phyloP scores from a whole-genome alignment of 2,113 vertebrate genomes.

The Alces alces region DNA sequence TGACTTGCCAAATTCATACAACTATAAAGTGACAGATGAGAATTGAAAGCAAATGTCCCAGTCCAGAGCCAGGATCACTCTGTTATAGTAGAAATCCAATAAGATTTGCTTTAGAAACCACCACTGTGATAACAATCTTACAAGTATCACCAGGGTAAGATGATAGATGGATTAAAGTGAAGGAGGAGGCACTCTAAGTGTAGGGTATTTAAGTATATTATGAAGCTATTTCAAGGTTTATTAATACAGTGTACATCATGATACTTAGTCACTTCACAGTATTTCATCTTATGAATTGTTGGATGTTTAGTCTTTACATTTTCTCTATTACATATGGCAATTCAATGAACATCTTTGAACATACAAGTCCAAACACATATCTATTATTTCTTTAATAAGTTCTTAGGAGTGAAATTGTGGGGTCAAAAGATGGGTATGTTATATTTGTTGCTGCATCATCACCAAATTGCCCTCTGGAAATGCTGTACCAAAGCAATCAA shows the following conservation, averaged over 20 bases:
- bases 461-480: background rate
- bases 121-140: no score
- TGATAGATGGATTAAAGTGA: background rate
- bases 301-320: background rate
- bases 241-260: background rate
- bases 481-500: background rate
- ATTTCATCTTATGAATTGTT: background rate
- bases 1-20: background rate
- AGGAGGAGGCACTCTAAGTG: background rate
- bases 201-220: background rate
- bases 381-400: background rate
- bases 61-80: background rate
- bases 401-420: background rate
- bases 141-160: background rate
- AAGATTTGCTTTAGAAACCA: background rate
- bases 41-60: background rate
- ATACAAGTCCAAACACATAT: background rate
- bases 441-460: background rate
- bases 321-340: background rate
- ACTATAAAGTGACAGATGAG: background rate
- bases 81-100: background rate
- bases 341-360: background rate
- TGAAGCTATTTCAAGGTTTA: background rate
- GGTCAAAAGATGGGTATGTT: background rate
- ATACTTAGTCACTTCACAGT: background rate